These are phyloP conservation scores for Agonopterix subpropinquella DNA, from an alignment of 2,888 invertebrate genomes.

Conservation along the genomic window DNA sequence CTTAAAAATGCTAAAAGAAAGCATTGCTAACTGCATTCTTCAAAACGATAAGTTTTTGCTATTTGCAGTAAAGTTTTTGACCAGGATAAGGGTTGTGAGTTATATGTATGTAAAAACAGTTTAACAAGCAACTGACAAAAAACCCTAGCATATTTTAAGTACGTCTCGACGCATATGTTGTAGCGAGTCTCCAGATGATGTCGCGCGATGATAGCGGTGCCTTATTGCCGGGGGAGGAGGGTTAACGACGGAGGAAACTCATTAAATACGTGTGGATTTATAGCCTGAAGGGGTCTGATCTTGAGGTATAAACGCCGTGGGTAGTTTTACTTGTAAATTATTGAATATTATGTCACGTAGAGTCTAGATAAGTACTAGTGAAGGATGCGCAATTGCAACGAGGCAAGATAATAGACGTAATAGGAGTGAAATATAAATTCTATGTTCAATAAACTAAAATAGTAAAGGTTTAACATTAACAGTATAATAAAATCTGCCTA, in stretches of 20 bases:
- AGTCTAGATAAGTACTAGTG: too few species aligned
- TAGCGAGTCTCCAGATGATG: conserved; percentile 45
- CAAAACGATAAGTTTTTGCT: neutral
- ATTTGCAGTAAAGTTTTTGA: neutral
- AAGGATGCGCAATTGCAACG: too few species aligned
- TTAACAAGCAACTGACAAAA: neutral
- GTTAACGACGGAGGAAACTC: conserved; percentile 66
- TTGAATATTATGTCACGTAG: neutral
- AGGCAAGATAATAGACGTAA: too few species aligned
- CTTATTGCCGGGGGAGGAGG: conserved; percentile 55
- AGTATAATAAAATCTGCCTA: too few species aligned
- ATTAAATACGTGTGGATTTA: conserved; percentile 67
- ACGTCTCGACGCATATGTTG: conserved; percentile 39
- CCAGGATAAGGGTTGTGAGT: neutral
- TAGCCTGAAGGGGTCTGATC: conserved; percentile 31
- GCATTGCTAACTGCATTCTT: neutral
- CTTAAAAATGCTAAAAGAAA: neutral
- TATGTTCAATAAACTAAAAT: too few species aligned
- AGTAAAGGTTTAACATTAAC: too few species aligned
- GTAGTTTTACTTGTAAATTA: conserved; percentile 1
- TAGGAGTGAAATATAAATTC: too few species aligned
- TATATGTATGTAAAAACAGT: too few species aligned
- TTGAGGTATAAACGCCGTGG: neutral
- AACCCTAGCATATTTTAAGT: neutral
- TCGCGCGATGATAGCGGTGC: conserved; percentile 57